Percentiles rank a stretch among this genome's conserved stretches.
These are phyloP conservation scores for Coregonus suidteri DNA, from an alignment of 2,797 vertebrate genomes.

Conservation along the genomic window DNA sequence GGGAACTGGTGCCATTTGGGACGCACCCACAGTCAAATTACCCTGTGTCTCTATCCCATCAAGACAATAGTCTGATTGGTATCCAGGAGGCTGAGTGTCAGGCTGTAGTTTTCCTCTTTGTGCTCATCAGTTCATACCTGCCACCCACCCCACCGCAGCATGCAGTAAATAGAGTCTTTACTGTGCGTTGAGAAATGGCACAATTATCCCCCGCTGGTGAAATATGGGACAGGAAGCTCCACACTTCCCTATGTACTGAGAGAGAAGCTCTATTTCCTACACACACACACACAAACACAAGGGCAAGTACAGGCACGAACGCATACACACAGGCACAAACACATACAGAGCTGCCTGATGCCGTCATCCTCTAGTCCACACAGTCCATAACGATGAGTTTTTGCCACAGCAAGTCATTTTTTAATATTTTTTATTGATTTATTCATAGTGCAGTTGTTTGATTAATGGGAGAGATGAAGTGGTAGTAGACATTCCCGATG, in stretches of 20 bases:
- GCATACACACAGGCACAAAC: background rate
- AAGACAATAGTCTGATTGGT: slow-evolving; percentile 1
- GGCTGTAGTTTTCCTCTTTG: slow-evolving; percentile 72
- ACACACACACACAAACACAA: slow-evolving; percentile 4
- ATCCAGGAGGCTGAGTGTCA: slow-evolving; percentile 33
- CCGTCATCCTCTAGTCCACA: background rate
- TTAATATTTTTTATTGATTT: no score
- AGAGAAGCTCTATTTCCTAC: background rate
- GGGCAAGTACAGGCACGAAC: background rate
- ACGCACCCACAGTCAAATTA: background rate
- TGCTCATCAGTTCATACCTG: slow-evolving; percentile 74
- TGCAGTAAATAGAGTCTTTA: slow-evolving; percentile 78
- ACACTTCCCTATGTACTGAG: background rate
- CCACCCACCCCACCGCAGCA: slow-evolving; percentile 71
- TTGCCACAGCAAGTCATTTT: slow-evolving; percentile 7
- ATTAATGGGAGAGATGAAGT: slow-evolving; percentile 14
- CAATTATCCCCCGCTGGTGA: slow-evolving; percentile 79
- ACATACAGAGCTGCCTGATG: background rate
- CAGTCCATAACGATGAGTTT: background rate
- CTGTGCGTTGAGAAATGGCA: slow-evolving; percentile 77
- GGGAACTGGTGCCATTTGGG: background rate
- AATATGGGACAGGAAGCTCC: slow-evolving; percentile 69
- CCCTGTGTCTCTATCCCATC: background rate
- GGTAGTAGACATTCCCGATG: background rate
- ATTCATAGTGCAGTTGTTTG: slow-evolving; percentile 4